Evolutionary conservation across 2,797 vertebrate genomes (phyloP), one percentile per base, ranked within the genome.

Genomic region (Prunella strophiata): DNA sequence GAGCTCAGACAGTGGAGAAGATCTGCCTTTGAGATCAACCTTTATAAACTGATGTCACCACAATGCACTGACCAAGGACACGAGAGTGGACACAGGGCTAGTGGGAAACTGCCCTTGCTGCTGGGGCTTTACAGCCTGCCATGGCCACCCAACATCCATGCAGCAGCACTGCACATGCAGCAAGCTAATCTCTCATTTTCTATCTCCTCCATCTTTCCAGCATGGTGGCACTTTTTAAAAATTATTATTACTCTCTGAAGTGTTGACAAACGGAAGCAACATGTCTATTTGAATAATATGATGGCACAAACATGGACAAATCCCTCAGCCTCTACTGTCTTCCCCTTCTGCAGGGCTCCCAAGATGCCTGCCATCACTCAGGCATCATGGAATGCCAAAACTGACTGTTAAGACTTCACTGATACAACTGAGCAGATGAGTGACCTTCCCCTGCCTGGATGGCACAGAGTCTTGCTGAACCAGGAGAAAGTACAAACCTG

Each of bases 291-390:
- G 30, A 91, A 67, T 13, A 70, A 66, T 25, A 77, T 4, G 6
- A 78, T 43, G 51, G 63, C 63, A 91, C 48, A 71, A 82, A 45
- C 25, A 70, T 0, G 1, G n/a, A 51, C 0, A 2, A 85, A 75
- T 40, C 15, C 47, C 58, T 72, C 55, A 48, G 42, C 14, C 6
- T 65, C 34, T 81, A 59, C 58, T 4, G 2, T 65, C 21, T 57
- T 68, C 16, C 11, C 9, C 11, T 38, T 91, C 81, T 71, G 48
- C 81, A 73, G 65, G 43, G 36, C 66, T 90, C 36, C 47, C 73
- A 75, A 62, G 34, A 72, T 15, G n/a, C 23, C 45, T 71, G 25
- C 50, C 29, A 42, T 26, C 0, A 0, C 43, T 51, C 0, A 0
- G 63, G 42, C 59, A 84, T 43, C 63, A 40, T 2, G 15, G 77